phyloP scores from a whole-genome alignment of 1,140 invertebrate species.

The Camponotus pennsylvanicus region DNA sequence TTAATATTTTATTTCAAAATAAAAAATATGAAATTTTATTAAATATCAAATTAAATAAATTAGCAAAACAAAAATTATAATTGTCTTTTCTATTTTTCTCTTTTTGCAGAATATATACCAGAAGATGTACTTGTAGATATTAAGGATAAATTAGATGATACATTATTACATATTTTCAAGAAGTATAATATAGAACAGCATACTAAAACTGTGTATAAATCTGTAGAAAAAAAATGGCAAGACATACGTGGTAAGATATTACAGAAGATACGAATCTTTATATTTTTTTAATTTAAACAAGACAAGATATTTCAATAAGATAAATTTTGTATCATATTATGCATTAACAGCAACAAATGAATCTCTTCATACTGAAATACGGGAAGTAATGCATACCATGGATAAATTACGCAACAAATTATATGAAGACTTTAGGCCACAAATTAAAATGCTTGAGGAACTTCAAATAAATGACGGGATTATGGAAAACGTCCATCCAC shows the following conservation, averaged over 20 bases:
- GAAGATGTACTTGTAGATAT: constrained; percentile 78
- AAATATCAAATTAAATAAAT: neutral
- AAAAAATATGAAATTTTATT: neutral
- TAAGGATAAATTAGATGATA: constrained; percentile 76
- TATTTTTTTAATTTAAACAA: constrained; percentile 10
- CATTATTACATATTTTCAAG: constrained; percentile 74
- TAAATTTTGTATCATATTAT: constrained; percentile 11
- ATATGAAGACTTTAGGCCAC: constrained; percentile 81
- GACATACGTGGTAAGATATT: constrained; percentile 74
- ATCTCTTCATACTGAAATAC: constrained; percentile 76
- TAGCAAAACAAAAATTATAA: constrained; percentile 5
- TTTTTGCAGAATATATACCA: constrained; percentile 76
- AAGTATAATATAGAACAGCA: constrained; percentile 83
- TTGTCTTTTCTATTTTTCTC: constrained; percentile 9
- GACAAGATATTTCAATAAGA: neutral
- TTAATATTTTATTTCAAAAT: neutral
- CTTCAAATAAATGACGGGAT: constrained; percentile 78
- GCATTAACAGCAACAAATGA: constrained; percentile 73
- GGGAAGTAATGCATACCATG: constrained; percentile 77
- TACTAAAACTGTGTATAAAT: constrained; percentile 73
- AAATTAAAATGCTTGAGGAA: constrained; percentile 79
- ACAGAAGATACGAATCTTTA: neutral
- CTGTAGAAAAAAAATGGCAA: constrained; percentile 73
- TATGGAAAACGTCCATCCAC: constrained; percentile 56
- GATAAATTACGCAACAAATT: constrained; percentile 79